These are phyloP conservation scores for Bradypodion pumilum DNA, from an alignment of 2,797 vertebrate species.

Conservation along the genomic window DNA sequence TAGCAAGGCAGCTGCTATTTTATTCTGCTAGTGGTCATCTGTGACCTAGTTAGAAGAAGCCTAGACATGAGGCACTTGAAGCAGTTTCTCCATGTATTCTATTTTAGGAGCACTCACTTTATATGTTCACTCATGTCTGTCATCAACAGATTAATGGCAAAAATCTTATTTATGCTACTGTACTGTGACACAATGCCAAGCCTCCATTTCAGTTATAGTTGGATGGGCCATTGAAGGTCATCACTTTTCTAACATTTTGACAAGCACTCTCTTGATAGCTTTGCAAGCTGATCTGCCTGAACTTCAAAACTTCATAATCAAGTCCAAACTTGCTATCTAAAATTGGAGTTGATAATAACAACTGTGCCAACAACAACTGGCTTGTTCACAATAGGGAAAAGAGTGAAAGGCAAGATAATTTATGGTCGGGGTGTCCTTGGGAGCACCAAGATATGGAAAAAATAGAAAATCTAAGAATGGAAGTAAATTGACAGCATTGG, in stretches of 20 bases:
- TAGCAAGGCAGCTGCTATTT: conserved; percentile 40
- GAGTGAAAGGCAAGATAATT: neutral
- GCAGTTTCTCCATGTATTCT: conserved; percentile 53
- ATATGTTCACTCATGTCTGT: conserved; percentile 63
- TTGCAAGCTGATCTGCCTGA: neutral
- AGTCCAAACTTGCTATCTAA: neutral
- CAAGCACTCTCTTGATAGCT: conserved; percentile 13
- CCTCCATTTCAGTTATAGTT: conserved; percentile 40
- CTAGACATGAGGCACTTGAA: conserved; percentile 33
- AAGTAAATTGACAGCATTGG: neutral
- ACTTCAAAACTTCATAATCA: conserved; percentile 16
- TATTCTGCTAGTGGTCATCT: conserved; percentile 25
- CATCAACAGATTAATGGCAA: conserved; percentile 54
- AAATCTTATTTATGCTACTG: conserved; percentile 61
- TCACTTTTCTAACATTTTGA: conserved; percentile 18
- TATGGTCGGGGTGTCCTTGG: neutral
- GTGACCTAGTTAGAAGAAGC: conserved; percentile 45
- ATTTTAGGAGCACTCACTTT: conserved; percentile 65
- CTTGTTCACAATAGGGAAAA: conserved; percentile 1
- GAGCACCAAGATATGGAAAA: neutral
- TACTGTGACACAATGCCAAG: conserved; percentile 50
- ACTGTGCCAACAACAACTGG: conserved; percentile 4
- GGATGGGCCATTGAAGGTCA: conserved; percentile 57
- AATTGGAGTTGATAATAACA: neutral
- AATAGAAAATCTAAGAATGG: neutral